These are phyloP conservation scores for Liolophura sinensis DNA, from an alignment of 1,140 invertebrate genomes.

Conservation along the genomic window DNA sequence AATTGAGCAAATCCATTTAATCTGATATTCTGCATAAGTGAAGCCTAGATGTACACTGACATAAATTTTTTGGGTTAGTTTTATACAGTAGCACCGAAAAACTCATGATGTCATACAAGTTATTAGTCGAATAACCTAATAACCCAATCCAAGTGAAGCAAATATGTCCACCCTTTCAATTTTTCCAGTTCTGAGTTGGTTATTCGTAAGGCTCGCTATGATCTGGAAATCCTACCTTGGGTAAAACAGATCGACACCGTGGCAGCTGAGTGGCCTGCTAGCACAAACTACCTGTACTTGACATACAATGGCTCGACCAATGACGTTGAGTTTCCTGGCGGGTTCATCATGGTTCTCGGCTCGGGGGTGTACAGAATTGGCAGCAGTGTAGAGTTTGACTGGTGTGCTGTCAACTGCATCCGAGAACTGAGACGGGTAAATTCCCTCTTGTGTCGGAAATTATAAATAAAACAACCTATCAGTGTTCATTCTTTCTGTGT, in stretches of 20 bases:
- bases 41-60: no score
- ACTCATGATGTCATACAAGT: no score
- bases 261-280: constrained; percentile 98
- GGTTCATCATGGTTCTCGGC: constrained; percentile 72
- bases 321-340: constrained; percentile 83
- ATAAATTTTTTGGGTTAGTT: no score
- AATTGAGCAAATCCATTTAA: no score
- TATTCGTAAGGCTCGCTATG: constrained; percentile 56
- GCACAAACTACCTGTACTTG: constrained; percentile 96
- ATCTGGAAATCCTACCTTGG: constrained; percentile 71
- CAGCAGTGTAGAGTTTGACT: constrained; percentile 99
- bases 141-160: not conserved
- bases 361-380: constrained; percentile 99
- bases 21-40: no score
- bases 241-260: constrained; percentile 99
- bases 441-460: no score
- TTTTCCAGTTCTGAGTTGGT: constrained; percentile 60
- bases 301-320: constrained; percentile 91
- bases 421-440: constrained; percentile 84
- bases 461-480: no score
- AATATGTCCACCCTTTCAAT: constrained; percentile 12
- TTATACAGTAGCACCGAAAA: no score
- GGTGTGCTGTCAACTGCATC: constrained; percentile 97
- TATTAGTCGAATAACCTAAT: no score
- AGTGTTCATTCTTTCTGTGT: no score